These are phyloP conservation scores for Chiridota heheva DNA, from an alignment of 35 echinoderm and acorn worm species.

Conservation along the genomic window DNA sequence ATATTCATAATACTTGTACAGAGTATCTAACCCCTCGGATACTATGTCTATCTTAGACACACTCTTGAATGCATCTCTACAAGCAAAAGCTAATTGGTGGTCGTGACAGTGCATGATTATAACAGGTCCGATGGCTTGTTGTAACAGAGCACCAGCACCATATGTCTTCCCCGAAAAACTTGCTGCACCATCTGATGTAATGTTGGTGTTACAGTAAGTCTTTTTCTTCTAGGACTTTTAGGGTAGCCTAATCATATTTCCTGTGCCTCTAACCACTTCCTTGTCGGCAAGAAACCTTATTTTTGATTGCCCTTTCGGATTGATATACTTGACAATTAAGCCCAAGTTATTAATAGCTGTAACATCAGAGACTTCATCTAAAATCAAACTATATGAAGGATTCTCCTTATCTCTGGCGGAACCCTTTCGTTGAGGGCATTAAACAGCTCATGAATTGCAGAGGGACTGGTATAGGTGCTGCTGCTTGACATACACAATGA, in stretches of 20 bases:
- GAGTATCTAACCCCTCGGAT: background rate
- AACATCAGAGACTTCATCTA: background rate
- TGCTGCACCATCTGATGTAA: conserved; percentile 1
- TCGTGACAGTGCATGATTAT: background rate
- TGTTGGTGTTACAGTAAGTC: background rate
- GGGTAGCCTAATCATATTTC: background rate
- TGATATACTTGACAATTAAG: background rate
- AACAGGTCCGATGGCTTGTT: background rate
- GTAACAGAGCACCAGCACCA: background rate
- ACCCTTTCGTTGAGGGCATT: background rate
- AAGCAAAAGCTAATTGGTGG: background rate
- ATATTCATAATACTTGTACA: conserved; percentile 7
- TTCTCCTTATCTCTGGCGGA: background rate
- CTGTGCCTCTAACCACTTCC: background rate
- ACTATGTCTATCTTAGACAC: conserved; percentile 3
- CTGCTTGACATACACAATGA: background rate
- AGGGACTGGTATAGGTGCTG: background rate
- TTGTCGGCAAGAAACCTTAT: conserved; percentile 2
- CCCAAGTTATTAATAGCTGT: conserved; percentile 1
- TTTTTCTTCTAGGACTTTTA: background rate
- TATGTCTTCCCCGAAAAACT: background rate
- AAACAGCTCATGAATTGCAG: no score
- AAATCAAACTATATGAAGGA: background rate
- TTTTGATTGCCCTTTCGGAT: background rate
- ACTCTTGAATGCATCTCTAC: conserved; percentile 6